These are phyloP conservation scores for Nettapus auritus DNA, from an alignment of 2,113 vertebrate genomes.

Conservation along the genomic window DNA sequence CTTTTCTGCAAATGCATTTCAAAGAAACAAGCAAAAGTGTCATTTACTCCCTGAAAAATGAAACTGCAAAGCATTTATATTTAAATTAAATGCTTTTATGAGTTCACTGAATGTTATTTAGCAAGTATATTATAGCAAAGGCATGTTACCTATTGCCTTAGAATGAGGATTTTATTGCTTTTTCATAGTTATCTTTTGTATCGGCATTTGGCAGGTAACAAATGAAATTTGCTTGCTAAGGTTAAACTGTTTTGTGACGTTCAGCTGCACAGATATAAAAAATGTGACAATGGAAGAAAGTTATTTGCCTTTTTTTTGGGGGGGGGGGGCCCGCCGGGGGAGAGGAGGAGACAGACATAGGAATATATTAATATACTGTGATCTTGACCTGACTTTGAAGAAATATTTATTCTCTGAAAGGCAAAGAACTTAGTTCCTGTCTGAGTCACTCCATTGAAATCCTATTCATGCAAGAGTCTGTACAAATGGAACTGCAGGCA, in stretches of 20 bases:
- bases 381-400: conserved; percentile 31
- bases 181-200: conserved; percentile 63
- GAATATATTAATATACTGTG: background rate
- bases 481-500: background rate
- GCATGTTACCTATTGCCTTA: conserved; percentile 30
- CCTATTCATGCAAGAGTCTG: background rate
- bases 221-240: conserved; percentile 71
- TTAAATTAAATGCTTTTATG: conserved; percentile 57
- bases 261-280: background rate
- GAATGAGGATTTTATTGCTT: conserved; percentile 63
- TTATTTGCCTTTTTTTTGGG: background rate
- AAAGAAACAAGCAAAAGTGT: conserved; percentile 9
- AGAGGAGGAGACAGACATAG: background rate
- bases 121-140: conserved; percentile 5
- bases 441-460: background rate
- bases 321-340: no score
- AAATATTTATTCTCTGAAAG: conserved; percentile 33
- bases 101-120: conserved; percentile 64
- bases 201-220: conserved; percentile 61
- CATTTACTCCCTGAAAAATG: conserved; percentile 33
- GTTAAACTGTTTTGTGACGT: conserved; percentile 62
- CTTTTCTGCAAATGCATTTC: conserved; percentile 23
- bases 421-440: background rate
- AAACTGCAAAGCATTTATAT: conserved; percentile 57
- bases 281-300: background rate